Evolutionary conservation across 2,797 vertebrate genomes (phyloP).

Genomic region (Pipistrellus kuhlii): DNA sequence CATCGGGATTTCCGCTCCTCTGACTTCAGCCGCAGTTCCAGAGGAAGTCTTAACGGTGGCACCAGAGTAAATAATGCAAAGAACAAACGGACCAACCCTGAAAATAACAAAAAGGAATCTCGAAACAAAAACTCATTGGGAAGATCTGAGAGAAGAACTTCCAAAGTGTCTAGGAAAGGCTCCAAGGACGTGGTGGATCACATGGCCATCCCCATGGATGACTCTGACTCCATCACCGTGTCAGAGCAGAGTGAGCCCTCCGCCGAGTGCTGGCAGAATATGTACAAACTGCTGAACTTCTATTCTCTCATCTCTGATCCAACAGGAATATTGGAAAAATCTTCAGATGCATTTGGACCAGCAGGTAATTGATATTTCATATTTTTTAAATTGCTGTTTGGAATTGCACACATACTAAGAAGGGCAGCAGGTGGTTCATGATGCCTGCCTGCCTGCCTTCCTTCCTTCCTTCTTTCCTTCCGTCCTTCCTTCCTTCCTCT

Average conservation of each 20-base stretch:
- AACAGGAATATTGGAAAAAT: constrained; percentile 97
- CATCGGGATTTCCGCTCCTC: constrained; percentile 96
- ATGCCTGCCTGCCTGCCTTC: background rate
- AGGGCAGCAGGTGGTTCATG: background rate
- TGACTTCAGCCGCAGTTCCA: constrained; percentile 97
- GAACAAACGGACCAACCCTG: constrained; percentile 90
- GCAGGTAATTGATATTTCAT: constrained; percentile 83
- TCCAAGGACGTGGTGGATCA: constrained; percentile 98
- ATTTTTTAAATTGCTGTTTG: background rate
- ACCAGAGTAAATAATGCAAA: constrained; percentile 92
- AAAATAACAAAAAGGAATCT: constrained; percentile 92
- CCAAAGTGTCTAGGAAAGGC: constrained; percentile 97
- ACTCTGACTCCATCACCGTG: constrained; percentile 98
- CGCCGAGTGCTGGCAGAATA: constrained; percentile 99
- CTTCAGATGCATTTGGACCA: constrained; percentile 92
- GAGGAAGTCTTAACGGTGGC: constrained; percentile 95
- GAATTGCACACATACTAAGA: background rate
- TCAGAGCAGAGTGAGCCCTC: constrained; percentile 99
- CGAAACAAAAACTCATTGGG: constrained; percentile 94
- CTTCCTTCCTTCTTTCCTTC: background rate
- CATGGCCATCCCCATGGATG: constrained; percentile 98
- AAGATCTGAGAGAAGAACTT: constrained; percentile 95
- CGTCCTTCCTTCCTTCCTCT: background rate
- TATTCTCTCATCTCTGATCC: constrained; percentile 99
- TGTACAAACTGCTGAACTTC: constrained; percentile 99